Evolutionary conservation across 2,888 invertebrate genomes (phyloP).

Genomic region (Dolichopus griseipennis): DNA sequence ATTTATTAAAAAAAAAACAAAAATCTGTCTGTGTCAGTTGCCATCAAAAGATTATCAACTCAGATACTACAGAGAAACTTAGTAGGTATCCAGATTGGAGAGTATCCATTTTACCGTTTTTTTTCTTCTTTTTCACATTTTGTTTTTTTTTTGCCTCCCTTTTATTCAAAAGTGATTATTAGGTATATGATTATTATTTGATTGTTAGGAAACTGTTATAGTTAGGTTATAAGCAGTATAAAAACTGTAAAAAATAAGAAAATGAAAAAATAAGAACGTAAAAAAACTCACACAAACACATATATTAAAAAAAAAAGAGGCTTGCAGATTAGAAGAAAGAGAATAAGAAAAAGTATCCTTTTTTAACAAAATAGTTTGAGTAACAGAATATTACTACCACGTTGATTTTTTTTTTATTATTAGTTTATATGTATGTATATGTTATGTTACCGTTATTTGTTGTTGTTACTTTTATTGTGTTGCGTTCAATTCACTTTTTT

Average conservation of each 20-base stretch:
- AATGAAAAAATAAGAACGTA: no score
- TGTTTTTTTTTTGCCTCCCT: not conserved
- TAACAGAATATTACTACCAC: no score
- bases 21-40: not conserved
- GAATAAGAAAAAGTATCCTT: not conserved
- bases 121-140: not conserved
- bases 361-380: not conserved
- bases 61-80: not conserved
- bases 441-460: no score
- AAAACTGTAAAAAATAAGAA: not conserved
- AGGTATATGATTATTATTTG: conserved; percentile 6
- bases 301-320: no score
- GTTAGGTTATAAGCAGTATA: not conserved
- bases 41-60: not conserved
- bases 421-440: not conserved
- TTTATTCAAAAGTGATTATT: not conserved
- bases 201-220: not conserved
- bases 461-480: no score
- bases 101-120: no score
- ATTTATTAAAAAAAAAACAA: no score
- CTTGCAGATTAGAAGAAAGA: no score
- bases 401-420: no score
- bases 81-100: no score
- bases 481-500: not conserved
- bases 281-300: no score